These are phyloP conservation scores for Arctopsyche grandis DNA, from an alignment of 1,140 invertebrate genomes.

Conservation along the genomic window DNA sequence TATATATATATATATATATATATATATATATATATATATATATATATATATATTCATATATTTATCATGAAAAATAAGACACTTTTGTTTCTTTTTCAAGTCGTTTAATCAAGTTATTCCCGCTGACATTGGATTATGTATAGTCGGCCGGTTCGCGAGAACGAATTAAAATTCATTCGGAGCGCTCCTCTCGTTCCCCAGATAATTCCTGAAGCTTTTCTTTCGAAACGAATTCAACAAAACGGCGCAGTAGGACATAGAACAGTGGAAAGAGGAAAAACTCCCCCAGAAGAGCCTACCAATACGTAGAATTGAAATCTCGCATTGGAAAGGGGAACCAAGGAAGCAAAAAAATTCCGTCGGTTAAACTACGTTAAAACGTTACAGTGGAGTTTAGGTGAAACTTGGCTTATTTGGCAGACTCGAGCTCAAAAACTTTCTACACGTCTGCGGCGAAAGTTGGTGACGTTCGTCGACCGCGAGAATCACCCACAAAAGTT, in stretches of 20 bases:
- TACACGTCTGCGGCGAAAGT: neutral
- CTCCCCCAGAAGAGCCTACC: no score
- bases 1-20: no score
- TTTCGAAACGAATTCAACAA: neutral
- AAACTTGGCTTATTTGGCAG: constrained; percentile 36
- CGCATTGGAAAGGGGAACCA: neutral
- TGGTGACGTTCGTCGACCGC: constrained; percentile 10
- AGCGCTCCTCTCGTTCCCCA: constrained; percentile 21
- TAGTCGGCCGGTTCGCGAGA: no score
- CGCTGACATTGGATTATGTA: no score
- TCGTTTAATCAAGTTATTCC: no score
- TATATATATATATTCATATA: no score
- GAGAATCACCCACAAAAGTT: constrained; percentile 15
- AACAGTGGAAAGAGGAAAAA: no score
- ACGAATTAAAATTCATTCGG: constrained; percentile 25
- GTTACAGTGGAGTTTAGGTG: neutral
- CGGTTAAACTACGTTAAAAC: neutral
- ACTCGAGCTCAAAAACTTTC: neutral
- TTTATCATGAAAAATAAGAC: no score
- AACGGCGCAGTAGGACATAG: no score
- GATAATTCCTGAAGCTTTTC: constrained; percentile 13
- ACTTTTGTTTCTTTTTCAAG: no score
- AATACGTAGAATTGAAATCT: no score
- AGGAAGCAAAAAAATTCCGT: constrained; percentile 3
- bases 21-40: no score